phyloP scores from a whole-genome alignment of 2,113 vertebrate species.

The Sinocyclocheilus grahami region DNA sequence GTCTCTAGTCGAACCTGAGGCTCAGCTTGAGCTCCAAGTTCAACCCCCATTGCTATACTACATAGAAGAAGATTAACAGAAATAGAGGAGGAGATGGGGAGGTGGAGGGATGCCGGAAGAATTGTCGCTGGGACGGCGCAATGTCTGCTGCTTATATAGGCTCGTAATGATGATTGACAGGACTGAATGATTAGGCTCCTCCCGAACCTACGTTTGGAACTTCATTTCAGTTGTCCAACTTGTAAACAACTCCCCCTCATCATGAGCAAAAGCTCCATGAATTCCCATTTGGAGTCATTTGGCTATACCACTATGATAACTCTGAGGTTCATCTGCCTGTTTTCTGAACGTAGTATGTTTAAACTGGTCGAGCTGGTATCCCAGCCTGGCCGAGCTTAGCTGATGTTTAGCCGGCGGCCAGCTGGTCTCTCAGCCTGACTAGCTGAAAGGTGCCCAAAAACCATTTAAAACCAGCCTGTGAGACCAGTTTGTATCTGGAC shows the following conservation, averaged over 20 bases:
- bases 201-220: no score
- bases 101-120: no score
- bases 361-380: background rate
- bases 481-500: background rate
- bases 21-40: no score
- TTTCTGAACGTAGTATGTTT: background rate
- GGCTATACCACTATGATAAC: background rate
- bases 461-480: background rate
- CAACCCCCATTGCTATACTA: no score
- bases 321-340: background rate
- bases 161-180: no score
- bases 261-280: background rate
- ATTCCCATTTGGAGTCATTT: background rate
- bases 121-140: no score
- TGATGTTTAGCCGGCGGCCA: background rate
- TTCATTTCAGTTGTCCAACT: background rate
- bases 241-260: background rate
- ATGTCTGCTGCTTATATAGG: no score
- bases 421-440: background rate
- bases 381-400: background rate
- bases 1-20: no score
- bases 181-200: no score
- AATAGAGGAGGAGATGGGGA: no score
- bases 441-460: background rate
- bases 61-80: no score